These are phyloP conservation scores for Mixornis gularis DNA, from an alignment of 2,113 vertebrate genomes.

Conservation along the genomic window DNA sequence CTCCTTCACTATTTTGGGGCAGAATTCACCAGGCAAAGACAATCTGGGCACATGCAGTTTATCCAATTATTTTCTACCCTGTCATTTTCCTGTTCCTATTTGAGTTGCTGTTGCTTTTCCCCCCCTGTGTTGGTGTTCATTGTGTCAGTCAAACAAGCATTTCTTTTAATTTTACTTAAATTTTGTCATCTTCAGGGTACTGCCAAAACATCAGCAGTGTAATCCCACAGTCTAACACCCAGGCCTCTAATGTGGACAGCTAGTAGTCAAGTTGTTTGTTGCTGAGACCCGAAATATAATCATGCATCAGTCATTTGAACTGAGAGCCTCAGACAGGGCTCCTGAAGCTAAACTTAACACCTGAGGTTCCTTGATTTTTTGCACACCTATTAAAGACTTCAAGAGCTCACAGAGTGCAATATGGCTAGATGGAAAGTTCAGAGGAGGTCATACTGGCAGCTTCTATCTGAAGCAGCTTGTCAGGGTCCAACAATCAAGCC, in stretches of 20 bases:
- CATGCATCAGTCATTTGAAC: neutral
- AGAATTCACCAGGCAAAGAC: neutral
- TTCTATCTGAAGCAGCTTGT: neutral
- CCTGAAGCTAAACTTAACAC: neutral
- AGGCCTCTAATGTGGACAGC: neutral
- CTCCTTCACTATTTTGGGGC: neutral
- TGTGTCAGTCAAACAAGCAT: neutral
- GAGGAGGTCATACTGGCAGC: neutral
- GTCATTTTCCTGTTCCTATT: neutral
- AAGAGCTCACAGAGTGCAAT: neutral
- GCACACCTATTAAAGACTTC: neutral
- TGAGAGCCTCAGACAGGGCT: neutral
- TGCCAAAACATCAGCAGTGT: neutral
- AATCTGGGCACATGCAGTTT: neutral
- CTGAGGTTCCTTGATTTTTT: neutral
- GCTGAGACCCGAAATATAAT: neutral
- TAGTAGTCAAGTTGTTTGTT: neutral
- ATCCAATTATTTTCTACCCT: neutral
- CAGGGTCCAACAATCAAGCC: neutral
- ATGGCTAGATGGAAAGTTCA: neutral
- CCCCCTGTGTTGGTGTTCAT: rapidly evolving
- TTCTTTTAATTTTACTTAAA: neutral
- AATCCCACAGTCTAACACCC: neutral
- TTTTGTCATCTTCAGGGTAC: neutral
- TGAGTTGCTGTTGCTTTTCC: neutral